Base-by-base conservation (phyloP, 2,113 vertebrate genomes). In the Callithrix jacchus region DNA sequence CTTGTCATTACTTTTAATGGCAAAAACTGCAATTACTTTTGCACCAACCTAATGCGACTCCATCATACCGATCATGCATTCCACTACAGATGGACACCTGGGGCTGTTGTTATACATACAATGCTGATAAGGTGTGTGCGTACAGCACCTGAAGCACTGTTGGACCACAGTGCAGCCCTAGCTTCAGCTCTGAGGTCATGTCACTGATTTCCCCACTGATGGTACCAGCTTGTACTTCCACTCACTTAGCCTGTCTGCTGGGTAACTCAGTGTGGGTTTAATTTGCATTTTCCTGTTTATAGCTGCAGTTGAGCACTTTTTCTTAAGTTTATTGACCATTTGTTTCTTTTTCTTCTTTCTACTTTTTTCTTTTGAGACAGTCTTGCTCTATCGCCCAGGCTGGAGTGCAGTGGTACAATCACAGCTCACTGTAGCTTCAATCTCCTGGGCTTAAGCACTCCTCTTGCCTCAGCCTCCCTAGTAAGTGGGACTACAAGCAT, bases 61-160 rank as follows among this genome's bases (percentile, higher is more conserved):
- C 5, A 58, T 37, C 89, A 52, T 64, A 9, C 8, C n/a, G 27
- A n/a, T 3, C 20, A 11, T 52, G n/a, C 5, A 2, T 30, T 18
- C 30, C 61, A 71, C n/a, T 13, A n/a, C 6, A 1, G 64, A 27
- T 0, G 54, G 86, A 54, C n/a, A 52, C 30, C 3, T 1, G 5
- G 54, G 71, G 32, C 35, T 3, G 0, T 17, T 25, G 61, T 64
- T 64, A 14, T 27, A 71, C 42, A 73, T 45, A 64, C 52, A 12
- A 4, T 1, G 47, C 47, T 27, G 40, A 79, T n/a, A 52, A 49
- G 79, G 16, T 1, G 49, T 8, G 37, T 35, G 0, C 27, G 0
- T 30, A 0, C 20, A 1, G 23, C 0, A 17, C 6, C 8, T 12
- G 12, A 84, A 71, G 70, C 49, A 2, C 3, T 1, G 8, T 1